Conservation (phyloP, 2,888 invertebrate species). For the Dolichomitus sp. region DNA sequence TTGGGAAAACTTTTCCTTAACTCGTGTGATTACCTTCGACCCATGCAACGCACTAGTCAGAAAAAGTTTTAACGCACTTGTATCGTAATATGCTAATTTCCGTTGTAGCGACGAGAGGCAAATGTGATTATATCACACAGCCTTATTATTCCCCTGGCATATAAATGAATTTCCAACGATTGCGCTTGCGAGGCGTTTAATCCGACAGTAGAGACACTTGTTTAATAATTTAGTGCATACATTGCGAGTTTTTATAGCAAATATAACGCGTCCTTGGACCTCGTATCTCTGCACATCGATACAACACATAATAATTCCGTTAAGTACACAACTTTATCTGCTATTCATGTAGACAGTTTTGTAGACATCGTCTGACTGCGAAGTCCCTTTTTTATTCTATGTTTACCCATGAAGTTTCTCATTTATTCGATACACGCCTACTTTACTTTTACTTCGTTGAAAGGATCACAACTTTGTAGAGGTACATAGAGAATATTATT, state of each 20-base stretch:
- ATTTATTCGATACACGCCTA: slow-evolving; percentile 19
- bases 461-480: slow-evolving; percentile 4
- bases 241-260: neutral
- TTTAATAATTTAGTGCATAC: slow-evolving; percentile 7
- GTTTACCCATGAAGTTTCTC: slow-evolving; percentile 13
- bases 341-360: slow-evolving; percentile 16
- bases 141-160: neutral
- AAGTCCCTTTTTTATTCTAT: too few species aligned
- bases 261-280: slow-evolving; percentile 7
- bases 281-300: neutral
- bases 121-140: neutral
- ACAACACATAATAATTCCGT: neutral
- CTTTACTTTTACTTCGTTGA: slow-evolving; percentile 29
- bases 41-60: too few species aligned
- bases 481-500: neutral
- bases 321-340: neutral
- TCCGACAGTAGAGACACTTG: neutral
- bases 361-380: neutral
- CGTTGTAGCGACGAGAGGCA: neutral
- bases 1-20: too few species aligned
- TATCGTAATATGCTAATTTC: too few species aligned
- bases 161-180: slow-evolving; percentile 8
- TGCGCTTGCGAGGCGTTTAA: neutral
- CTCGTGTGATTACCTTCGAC: too few species aligned
- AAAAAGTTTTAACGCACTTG: too few species aligned